Conservation (phyloP, 2,113 vertebrate species). For the Crotalus helleri region DNA sequence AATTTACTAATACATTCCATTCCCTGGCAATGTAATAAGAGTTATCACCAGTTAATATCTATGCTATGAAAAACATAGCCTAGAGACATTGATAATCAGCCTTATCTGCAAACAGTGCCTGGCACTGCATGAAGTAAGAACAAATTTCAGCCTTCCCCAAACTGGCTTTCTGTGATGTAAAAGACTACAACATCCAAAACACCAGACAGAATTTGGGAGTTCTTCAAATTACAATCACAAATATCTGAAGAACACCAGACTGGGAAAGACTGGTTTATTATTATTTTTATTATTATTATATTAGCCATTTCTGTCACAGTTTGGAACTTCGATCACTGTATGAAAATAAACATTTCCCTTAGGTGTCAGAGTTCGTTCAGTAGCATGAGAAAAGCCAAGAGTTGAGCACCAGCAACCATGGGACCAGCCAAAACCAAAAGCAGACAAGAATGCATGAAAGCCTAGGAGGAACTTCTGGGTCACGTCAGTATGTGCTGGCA, state of each 20-base stretch:
- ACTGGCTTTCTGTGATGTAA: background rate
- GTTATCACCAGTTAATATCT: background rate
- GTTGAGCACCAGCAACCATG: background rate
- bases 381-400: background rate
- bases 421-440: background rate
- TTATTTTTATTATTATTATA: background rate
- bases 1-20: background rate
- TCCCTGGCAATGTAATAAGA: background rate
- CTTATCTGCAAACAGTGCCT: background rate
- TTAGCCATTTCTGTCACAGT: background rate
- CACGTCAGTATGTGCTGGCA: background rate
- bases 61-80: background rate
- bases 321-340: background rate
- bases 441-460: background rate
- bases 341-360: too few relatives aligned
- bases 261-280: background rate
- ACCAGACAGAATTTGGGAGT: background rate
- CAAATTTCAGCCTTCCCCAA: background rate
- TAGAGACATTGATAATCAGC: background rate
- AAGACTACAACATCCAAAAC: background rate
- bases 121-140: background rate
- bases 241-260: background rate
- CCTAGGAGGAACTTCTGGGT: background rate
- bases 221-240: background rate
- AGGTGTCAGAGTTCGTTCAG: background rate